These are phyloP conservation scores for Erebia palarica DNA, from an alignment of 2,888 invertebrate genomes.

Conservation along the genomic window DNA sequence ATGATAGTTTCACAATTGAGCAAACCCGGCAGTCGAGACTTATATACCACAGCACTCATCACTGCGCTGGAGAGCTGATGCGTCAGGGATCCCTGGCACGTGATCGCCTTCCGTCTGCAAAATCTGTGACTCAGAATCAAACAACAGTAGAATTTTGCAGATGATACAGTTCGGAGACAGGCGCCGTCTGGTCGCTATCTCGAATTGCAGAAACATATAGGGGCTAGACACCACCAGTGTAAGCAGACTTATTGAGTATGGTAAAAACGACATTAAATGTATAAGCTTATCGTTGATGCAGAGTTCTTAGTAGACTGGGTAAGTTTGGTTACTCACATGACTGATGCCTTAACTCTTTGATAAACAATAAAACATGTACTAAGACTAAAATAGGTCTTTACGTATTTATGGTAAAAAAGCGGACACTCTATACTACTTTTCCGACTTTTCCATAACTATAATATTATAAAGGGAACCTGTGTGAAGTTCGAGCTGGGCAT, in stretches of 20 bases:
- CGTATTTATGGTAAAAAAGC: background rate
- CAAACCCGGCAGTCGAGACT: too few species aligned
- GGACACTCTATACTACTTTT: too few species aligned
- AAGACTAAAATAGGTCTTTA: background rate
- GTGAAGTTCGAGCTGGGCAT: too few species aligned
- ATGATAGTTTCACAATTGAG: too few species aligned
- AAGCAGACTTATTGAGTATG: background rate
- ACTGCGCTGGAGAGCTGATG: too few species aligned
- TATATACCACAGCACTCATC: too few species aligned
- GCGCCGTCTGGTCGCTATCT: slow-evolving; percentile 48
- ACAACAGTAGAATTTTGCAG: slow-evolving; percentile 32
- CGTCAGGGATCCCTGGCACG: background rate
- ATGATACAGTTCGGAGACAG: slow-evolving; percentile 41
- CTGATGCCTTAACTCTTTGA: slow-evolving; percentile 5
- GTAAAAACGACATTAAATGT: background rate
- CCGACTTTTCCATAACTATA: too few species aligned
- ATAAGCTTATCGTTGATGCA: background rate
- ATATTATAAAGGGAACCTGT: too few species aligned
- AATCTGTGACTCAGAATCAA: slow-evolving; percentile 18
- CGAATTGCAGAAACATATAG: slow-evolving; percentile 35
- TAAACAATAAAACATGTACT: background rate
- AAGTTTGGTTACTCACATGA: slow-evolving; percentile 20
- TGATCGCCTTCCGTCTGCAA: background rate
- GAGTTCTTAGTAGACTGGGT: slow-evolving; percentile 1
- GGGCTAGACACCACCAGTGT: slow-evolving; percentile 17